These are phyloP conservation scores for Macrochelys suwanniensis DNA, from an alignment of 2,797 vertebrate genomes.

Conservation along the genomic window DNA sequence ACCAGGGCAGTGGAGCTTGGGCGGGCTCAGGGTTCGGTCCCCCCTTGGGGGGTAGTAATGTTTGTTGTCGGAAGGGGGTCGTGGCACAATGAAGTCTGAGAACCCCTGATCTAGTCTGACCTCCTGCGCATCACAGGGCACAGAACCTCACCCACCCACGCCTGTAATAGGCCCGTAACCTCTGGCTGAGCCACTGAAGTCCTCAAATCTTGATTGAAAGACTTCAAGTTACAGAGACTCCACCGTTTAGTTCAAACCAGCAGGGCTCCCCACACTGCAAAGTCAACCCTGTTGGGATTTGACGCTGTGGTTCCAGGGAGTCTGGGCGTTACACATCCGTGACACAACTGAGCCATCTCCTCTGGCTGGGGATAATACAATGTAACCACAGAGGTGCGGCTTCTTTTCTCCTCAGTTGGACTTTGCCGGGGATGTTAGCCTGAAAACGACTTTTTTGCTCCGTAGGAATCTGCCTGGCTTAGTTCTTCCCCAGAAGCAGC, in stretches of 20 bases:
- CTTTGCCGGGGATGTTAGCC: background rate
- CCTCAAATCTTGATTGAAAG: too few relatives aligned
- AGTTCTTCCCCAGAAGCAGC: background rate
- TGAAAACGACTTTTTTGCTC: too few relatives aligned
- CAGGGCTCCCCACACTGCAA: background rate
- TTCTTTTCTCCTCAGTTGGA: rapidly evolving
- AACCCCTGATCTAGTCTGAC: too few relatives aligned
- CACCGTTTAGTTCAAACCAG: background rate
- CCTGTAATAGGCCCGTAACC: background rate
- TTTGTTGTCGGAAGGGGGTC: too few relatives aligned
- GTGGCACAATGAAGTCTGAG: too few relatives aligned
- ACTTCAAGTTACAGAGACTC: background rate
- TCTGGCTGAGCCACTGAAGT: background rate
- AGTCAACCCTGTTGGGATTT: background rate
- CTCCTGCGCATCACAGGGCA: too few relatives aligned
- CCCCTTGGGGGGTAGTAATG: too few relatives aligned
- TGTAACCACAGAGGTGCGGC: background rate
- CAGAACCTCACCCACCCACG: background rate
- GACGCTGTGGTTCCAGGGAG: background rate
- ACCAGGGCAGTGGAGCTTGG: too few relatives aligned
- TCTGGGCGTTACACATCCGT: background rate
- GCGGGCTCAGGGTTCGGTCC: too few relatives aligned
- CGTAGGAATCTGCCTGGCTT: background rate
- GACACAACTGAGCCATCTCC: background rate
- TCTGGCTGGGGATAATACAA: background rate